Evolutionary conservation across 2,113 vertebrate genomes (phyloP), one percentile per base, ranked within the genome.

Genomic region (Alethe diademata): DNA sequence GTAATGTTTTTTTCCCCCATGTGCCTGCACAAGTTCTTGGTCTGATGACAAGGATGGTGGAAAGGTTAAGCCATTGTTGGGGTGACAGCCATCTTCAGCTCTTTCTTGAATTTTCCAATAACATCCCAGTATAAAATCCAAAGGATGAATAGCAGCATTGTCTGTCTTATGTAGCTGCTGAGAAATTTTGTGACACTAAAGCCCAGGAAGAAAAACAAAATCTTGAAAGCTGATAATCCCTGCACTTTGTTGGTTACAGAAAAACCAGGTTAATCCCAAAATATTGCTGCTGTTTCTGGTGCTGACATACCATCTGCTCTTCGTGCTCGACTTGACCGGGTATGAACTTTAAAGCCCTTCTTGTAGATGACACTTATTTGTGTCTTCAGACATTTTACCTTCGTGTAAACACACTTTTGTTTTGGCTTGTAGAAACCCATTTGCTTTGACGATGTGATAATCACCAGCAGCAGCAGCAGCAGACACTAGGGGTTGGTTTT

Each of bases 181-280:
- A 95, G 84, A 97, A 96, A 86, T 93, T 94, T 73, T 87, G 35
- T 93, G 93, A 95, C 89, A 92, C 85, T 95, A 92, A 94, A 96
- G 70, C 87, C 54, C 56, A 64, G 28, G 19, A 76, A 81, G 51
- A 26, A 66, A 47, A 70, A 90, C 74, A 78, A 82, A 86, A 85
- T 78, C 85, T 97, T 96, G 89, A 85, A 97, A 95, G 24, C 83
- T 96, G 87, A 91, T 96, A 97, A 96, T 95, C 94, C 67, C 50
- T 54, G 28, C 64, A 83, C 62, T 78, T 78, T 4, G 31, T 43
- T 81, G 38, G 60, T 86, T 92, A 51, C 42, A 53, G 91, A 96
- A 94, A 94, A 96, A 58, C 31, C 92, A 86, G 24, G 13, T 89
- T 95, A 95, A 97, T 95, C 92, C 84, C 93, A 86, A 90, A 88